Percentiles rank a stretch among this genome's conserved stretches.
Evolutionary conservation across 2,113 vertebrate genomes (phyloP).

Genomic region (Serilophus lunatus): DNA sequence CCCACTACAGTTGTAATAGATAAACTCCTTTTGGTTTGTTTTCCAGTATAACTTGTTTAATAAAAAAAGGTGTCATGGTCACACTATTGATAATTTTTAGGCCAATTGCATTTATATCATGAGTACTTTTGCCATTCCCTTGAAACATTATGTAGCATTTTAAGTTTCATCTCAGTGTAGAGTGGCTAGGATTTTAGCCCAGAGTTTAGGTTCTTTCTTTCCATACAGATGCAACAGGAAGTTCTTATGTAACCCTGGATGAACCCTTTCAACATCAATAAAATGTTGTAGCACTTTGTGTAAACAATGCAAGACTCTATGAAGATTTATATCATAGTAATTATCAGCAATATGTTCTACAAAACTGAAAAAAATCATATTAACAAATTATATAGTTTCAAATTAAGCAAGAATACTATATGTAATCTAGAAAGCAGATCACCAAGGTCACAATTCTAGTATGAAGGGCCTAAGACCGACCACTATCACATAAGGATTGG

Average conservation of each 20-base stretch:
- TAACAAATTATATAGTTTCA: background rate
- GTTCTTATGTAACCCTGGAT: background rate
- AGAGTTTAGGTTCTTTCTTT: background rate
- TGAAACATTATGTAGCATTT: background rate
- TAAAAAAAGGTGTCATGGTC: background rate
- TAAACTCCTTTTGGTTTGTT: background rate
- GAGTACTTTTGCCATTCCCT: background rate
- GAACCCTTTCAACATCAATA: background rate
- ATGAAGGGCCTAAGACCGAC: rapidly evolving
- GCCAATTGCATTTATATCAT: background rate
- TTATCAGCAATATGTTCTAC: background rate
- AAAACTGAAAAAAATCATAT: background rate
- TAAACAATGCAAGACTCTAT: background rate
- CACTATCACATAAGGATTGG: rapidly evolving
- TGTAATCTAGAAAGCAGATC: background rate
- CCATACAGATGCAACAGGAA: background rate
- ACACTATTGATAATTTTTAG: background rate
- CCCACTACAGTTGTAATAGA: too few relatives aligned
- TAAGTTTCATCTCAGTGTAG: background rate
- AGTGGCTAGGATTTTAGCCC: background rate
- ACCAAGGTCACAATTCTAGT: background rate
- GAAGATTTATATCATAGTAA: background rate
- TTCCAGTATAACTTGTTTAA: background rate
- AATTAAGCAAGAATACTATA: background rate
- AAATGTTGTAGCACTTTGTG: background rate